Evolutionary conservation across 2,888 invertebrate species (phyloP).

Genomic region (Diloba caeruleocephala): DNA sequence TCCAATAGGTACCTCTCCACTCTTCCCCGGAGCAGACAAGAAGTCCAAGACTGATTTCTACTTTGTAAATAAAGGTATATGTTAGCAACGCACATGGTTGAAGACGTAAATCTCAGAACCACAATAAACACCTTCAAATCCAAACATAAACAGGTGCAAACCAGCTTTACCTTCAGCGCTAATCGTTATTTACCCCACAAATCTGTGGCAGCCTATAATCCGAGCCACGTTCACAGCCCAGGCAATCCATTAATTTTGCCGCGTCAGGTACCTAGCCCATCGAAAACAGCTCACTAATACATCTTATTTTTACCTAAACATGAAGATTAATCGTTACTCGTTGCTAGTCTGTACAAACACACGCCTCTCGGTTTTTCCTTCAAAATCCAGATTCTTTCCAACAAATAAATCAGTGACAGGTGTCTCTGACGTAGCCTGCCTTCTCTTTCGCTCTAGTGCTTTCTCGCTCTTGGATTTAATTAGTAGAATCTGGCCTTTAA

Average conservation of each 20-base stretch:
- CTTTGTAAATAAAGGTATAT: too few species aligned
- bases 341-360: constrained; percentile 44
- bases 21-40: too few species aligned
- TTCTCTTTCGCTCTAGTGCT: constrained; percentile 42
- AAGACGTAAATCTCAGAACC: too few species aligned
- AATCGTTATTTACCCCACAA: constrained; percentile 14
- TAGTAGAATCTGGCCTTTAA: constrained; percentile 52
- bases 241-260: constrained; percentile 30
- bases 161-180: not conserved
- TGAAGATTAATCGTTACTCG: constrained; percentile 42
- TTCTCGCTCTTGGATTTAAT: constrained; percentile 55
- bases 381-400: constrained; percentile 70
- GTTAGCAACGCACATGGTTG: too few species aligned
- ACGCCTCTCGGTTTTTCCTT: constrained; percentile 54
- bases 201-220: not conserved
- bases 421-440: constrained; percentile 62
- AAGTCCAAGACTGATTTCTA: too few species aligned
- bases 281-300: constrained; percentile 19
- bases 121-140: too few species aligned
- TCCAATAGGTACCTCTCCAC: too few species aligned
- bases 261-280: constrained; percentile 14
- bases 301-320: constrained; percentile 33
- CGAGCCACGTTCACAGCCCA: not conserved
- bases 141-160: not conserved
- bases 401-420: constrained; percentile 77